phyloP scores from a whole-genome alignment of 2,797 vertebrate genomes.

The Premnoplex brunnescens region DNA sequence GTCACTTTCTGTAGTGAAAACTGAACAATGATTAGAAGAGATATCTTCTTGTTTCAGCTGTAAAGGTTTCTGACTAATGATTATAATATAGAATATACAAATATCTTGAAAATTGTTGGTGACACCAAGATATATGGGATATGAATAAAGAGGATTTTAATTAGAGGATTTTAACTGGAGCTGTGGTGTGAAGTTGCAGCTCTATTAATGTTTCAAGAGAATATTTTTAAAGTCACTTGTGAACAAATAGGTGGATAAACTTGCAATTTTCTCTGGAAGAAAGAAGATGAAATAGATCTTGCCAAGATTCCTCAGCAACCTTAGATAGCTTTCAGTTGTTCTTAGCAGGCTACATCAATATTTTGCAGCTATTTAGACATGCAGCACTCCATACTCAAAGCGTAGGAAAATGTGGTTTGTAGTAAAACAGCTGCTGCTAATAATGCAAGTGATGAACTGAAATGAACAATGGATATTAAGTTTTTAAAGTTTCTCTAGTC shows the following conservation, averaged over 20 bases:
- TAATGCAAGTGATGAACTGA: conserved; percentile 40
- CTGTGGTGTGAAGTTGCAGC: not conserved
- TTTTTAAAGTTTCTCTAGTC: not conserved
- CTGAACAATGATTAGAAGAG: not conserved
- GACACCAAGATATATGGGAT: not conserved
- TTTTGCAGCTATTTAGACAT: conserved; percentile 4
- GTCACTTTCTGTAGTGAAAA: not conserved
- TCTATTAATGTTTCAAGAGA: not conserved
- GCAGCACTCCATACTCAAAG: not conserved
- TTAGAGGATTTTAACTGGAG: not conserved
- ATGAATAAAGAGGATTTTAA: not conserved
- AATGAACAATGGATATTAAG: conserved; percentile 30
- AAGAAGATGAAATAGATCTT: not conserved
- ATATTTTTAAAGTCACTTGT: not conserved
- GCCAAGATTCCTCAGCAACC: not conserved
- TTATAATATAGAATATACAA: not conserved
- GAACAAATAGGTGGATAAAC: not conserved
- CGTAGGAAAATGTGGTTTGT: conserved; percentile 15
- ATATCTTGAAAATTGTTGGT: not conserved
- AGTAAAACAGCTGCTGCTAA: conserved; percentile 35
- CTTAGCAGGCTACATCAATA: not conserved
- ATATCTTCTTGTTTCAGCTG: not conserved
- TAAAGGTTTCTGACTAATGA: not conserved
- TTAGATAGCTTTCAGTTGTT: not conserved
- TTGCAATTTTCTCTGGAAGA: not conserved